phyloP scores from a whole-genome alignment of 2,888 invertebrate species.

The Ditylenchus weischeri region DNA sequence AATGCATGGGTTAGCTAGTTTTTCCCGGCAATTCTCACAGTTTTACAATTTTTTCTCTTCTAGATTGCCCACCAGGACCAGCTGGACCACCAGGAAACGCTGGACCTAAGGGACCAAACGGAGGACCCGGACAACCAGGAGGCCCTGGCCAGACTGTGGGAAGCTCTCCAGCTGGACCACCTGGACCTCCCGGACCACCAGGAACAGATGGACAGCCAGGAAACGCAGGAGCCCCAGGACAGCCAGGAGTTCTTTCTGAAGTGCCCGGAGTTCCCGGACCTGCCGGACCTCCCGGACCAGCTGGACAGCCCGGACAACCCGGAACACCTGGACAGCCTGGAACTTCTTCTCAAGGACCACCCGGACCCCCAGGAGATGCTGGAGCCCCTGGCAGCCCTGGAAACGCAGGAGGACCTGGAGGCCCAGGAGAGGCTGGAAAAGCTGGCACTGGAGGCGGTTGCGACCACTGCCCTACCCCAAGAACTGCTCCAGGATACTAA shows the following conservation, averaged over 20 bases:
- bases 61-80: slow-evolving; percentile 29
- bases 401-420: slow-evolving; percentile 4
- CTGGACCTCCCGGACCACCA: slow-evolving; percentile 42
- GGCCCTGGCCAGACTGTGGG: slow-evolving; percentile 28
- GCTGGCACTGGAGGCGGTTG: slow-evolving; percentile 17
- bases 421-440: slow-evolving; percentile 3
- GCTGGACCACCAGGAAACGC: slow-evolving; percentile 34
- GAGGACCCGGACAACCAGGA: slow-evolving; percentile 32
- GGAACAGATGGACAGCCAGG: slow-evolving; percentile 28
- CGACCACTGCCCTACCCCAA: slow-evolving; percentile 15
- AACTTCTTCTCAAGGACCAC: slow-evolving; percentile 13
- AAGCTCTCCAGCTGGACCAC: slow-evolving; percentile 38
- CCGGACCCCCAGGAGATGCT: slow-evolving; percentile 15
- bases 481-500: slow-evolving; percentile 14
- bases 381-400: slow-evolving; percentile 16
- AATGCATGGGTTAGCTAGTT: slow-evolving; percentile 7
- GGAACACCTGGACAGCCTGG: slow-evolving; percentile 12
- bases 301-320: slow-evolving; percentile 22
- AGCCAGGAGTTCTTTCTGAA: slow-evolving; percentile 14
- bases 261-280: slow-evolving; percentile 37
- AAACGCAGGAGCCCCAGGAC: slow-evolving; percentile 23
- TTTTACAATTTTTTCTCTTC: no score
- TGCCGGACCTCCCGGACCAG: slow-evolving; percentile 27
- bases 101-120: slow-evolving; percentile 29
- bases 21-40: not conserved